A percentile compares a stretch with the other conserved stretches of the same genome.
phyloP scores from a whole-genome alignment of 2,888 invertebrate genomes.

The Drosophila nr. perissopoda region DNA sequence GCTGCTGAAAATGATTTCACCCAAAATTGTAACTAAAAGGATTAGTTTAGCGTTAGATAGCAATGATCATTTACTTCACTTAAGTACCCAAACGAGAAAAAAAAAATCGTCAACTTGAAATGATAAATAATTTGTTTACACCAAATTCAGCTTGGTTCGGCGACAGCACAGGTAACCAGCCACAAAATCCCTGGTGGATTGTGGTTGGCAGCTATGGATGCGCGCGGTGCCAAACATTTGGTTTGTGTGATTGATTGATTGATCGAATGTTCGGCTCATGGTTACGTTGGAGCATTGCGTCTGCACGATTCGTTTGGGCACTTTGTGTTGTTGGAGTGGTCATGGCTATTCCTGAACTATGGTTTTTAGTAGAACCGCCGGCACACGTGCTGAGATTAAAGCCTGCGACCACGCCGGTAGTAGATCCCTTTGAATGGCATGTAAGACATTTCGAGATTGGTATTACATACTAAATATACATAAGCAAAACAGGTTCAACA shows the following conservation, averaged over 20 bases:
- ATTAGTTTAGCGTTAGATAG: slow-evolving; percentile 84
- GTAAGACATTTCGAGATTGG: slow-evolving; percentile 58
- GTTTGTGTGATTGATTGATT: slow-evolving; percentile 31
- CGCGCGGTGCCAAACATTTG: slow-evolving; percentile 8
- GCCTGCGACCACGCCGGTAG: slow-evolving; percentile 43
- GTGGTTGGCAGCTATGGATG: not conserved
- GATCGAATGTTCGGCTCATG: slow-evolving; percentile 44
- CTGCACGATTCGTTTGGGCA: slow-evolving; percentile 81
- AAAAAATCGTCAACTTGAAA: slow-evolving; percentile 27
- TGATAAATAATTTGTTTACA: slow-evolving; percentile 11
- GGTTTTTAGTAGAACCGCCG: slow-evolving; percentile 76
- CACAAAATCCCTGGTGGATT: not conserved
- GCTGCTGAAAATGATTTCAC: slow-evolving; percentile 78
- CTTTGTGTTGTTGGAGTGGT: slow-evolving; percentile 84
- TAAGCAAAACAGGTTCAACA: slow-evolving; percentile 13
- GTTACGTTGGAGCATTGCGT: slow-evolving; percentile 48
- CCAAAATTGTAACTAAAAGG: slow-evolving; percentile 81
- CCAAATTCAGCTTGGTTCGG: not conserved
- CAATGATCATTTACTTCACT: slow-evolving; percentile 85
- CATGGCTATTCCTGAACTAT: slow-evolving; percentile 85
- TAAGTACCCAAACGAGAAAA: slow-evolving; percentile 82
- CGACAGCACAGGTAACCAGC: not conserved
- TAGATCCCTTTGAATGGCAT: slow-evolving; percentile 57
- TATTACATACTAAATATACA: slow-evolving; percentile 18
- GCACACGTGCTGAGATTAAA: slow-evolving; percentile 47